A percentile compares a stretch with the other conserved stretches of the same genome.
Conservation (phyloP, 2,888 invertebrate genomes). For the Andrena minutula region DNA sequence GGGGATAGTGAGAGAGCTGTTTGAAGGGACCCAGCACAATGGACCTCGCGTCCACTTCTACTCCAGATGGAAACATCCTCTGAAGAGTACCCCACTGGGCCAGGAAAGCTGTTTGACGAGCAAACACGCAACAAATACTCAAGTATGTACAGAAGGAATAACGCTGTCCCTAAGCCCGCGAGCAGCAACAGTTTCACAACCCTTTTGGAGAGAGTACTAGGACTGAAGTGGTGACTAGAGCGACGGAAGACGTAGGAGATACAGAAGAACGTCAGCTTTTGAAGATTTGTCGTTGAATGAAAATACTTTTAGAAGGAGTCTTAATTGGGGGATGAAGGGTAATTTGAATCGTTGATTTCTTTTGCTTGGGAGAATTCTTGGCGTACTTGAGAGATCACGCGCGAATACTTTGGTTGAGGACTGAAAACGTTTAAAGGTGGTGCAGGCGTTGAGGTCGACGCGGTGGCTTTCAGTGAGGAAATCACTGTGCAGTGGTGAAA, state of each 20-base stretch:
- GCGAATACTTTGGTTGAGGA: background rate
- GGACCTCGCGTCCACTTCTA: constrained; percentile 12
- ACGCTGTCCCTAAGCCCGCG: constrained; percentile 46
- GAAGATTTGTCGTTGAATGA: background rate
- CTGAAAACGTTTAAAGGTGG: background rate
- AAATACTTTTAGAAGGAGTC: constrained; percentile 24
- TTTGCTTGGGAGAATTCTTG: background rate
- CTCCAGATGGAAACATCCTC: constrained; percentile 33
- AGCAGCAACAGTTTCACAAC: constrained; percentile 16
- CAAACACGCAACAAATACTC: constrained; percentile 72
- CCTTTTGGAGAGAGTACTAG: constrained; percentile 23
- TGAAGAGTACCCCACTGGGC: constrained; percentile 51
- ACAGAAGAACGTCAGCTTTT: background rate
- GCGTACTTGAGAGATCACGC: background rate
- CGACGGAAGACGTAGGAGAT: constrained; percentile 1
- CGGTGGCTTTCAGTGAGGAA: constrained; percentile 60
- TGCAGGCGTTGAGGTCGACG: constrained; percentile 3
- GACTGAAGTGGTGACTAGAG: constrained; percentile 60
- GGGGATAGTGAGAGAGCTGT: background rate
- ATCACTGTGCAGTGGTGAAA: constrained; percentile 3
- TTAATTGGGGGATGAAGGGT: constrained; percentile 23
- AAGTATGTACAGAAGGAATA: constrained; percentile 65
- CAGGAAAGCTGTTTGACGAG: constrained; percentile 70
- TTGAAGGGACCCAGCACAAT: constrained; percentile 19
- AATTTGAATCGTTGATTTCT: background rate